A percentile compares a stretch with the other conserved stretches of the same genome.
phyloP scores from a whole-genome alignment of 1,140 invertebrate genomes.

The Drosophila ohnishii region DNA sequence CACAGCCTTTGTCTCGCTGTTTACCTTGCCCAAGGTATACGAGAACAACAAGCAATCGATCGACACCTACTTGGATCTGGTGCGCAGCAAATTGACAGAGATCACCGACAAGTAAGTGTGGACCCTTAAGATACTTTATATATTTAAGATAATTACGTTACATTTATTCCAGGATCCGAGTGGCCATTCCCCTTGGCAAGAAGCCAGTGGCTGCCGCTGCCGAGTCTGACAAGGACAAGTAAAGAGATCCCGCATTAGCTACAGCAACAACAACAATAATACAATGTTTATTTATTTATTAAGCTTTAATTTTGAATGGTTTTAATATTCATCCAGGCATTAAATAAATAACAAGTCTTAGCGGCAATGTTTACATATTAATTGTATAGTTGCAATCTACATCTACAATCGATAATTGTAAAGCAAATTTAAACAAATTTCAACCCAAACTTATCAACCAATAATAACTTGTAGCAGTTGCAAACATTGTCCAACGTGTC shows the following conservation, averaged over 20 bases:
- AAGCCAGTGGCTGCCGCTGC: slow-evolving; percentile 83
- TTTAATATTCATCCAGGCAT: slow-evolving; percentile 78
- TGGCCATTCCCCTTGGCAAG: slow-evolving; percentile 94
- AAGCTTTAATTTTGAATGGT: slow-evolving; percentile 79
- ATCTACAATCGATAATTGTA: slow-evolving; percentile 55
- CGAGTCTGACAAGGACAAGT: slow-evolving; percentile 92
- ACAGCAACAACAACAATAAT: slow-evolving; percentile 42
- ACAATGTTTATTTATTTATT: slow-evolving; percentile 79
- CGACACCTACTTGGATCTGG: slow-evolving; percentile 95
- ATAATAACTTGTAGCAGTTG: slow-evolving; percentile 65
- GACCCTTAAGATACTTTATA: no score
- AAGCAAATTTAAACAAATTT: slow-evolving; percentile 39
- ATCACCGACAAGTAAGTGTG: slow-evolving; percentile 92
- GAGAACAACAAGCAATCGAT: slow-evolving; percentile 99
- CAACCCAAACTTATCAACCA: slow-evolving; percentile 30
- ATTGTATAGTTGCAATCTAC: slow-evolving; percentile 68
- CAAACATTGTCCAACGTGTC: slow-evolving; percentile 71
- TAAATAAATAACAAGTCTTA: slow-evolving; percentile 71
- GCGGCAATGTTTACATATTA: slow-evolving; percentile 61
- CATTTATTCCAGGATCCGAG: slow-evolving; percentile 89
- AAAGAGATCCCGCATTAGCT: slow-evolving; percentile 81
- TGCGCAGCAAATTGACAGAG: slow-evolving; percentile 93
- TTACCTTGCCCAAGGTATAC: slow-evolving; percentile 98
- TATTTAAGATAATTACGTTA: not conserved
- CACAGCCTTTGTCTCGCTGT: slow-evolving; percentile 94